Conservation (phyloP, 2,113 vertebrate species). For the Mus pahari region DNA sequence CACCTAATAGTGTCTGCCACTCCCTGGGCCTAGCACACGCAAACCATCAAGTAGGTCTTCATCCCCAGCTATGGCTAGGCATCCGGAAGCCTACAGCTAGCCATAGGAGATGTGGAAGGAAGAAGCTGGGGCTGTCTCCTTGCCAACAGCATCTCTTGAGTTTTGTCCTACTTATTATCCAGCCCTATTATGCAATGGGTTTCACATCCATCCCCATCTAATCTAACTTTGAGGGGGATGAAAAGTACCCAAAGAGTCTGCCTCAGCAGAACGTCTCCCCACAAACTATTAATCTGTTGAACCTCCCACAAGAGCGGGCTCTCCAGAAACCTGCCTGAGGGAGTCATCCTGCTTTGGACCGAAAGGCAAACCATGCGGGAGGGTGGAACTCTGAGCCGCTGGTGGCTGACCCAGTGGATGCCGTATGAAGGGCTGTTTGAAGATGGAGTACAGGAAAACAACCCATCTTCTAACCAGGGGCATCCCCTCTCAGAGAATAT, state of each 20-base stretch:
- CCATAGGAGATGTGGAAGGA: not conserved
- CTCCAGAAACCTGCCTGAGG: not conserved
- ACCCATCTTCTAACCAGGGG: not conserved
- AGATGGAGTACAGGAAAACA: not conserved
- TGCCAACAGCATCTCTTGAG: not conserved
- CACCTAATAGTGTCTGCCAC: too few relatives aligned
- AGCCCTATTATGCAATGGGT: not conserved
- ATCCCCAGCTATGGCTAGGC: not conserved
- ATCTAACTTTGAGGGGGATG: not conserved
- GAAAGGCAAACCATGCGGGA: not conserved
- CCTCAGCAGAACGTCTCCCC: not conserved
- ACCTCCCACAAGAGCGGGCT: not conserved
- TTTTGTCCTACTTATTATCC: not conserved
- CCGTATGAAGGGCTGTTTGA: not conserved
- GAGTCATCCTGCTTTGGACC: not conserved
- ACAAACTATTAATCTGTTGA: not conserved
- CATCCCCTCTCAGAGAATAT: not conserved
- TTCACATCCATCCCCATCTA: not conserved
- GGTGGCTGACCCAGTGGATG: not conserved
- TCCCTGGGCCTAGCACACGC: too few relatives aligned
- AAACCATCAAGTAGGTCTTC: not conserved
- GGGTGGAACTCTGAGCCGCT: not conserved
- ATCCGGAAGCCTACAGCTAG: not conserved
- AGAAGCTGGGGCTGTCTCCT: not conserved
- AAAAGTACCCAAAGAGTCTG: constrained; percentile 11